Evolutionary conservation across 2,113 vertebrate genomes (phyloP).

Genomic region (Ranitomeya imitator): DNA sequence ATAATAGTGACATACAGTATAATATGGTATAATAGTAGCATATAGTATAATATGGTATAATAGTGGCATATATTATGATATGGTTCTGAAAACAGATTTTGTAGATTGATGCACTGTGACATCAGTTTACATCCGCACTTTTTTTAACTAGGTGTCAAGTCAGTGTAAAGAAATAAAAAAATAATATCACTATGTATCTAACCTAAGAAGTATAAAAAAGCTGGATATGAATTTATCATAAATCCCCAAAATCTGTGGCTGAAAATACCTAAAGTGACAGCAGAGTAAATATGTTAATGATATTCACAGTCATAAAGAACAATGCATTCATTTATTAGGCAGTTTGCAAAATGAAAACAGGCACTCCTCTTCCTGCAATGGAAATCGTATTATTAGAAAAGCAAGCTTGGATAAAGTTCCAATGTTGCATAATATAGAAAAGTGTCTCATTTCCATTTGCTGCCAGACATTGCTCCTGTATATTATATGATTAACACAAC

Average conservation of each 20-base stretch:
- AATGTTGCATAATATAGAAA: conserved; percentile 13
- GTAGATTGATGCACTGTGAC: no score
- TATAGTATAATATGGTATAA: no score
- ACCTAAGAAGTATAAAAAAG: no score
- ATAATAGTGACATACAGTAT: no score
- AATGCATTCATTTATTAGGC: background rate
- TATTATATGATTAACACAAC: background rate
- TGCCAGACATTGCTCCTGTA: conserved; percentile 4
- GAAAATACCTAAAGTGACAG: background rate
- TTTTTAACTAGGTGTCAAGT: background rate
- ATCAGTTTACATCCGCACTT: no score
- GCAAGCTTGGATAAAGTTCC: background rate
- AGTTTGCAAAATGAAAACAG: background rate
- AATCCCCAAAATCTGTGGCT: background rate
- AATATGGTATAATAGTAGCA: no score
- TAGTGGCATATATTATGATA: no score
- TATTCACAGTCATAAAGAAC: background rate
- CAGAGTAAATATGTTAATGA: background rate
- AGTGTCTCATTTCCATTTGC: background rate
- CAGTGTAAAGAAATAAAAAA: no score
- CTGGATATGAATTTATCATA: background rate
- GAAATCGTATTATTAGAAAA: background rate
- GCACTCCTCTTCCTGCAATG: background rate
- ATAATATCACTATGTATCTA: no score
- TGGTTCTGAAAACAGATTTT: no score